Evolutionary conservation across 2,888 invertebrate species (phyloP).

Genomic region (Andrena minutula): DNA sequence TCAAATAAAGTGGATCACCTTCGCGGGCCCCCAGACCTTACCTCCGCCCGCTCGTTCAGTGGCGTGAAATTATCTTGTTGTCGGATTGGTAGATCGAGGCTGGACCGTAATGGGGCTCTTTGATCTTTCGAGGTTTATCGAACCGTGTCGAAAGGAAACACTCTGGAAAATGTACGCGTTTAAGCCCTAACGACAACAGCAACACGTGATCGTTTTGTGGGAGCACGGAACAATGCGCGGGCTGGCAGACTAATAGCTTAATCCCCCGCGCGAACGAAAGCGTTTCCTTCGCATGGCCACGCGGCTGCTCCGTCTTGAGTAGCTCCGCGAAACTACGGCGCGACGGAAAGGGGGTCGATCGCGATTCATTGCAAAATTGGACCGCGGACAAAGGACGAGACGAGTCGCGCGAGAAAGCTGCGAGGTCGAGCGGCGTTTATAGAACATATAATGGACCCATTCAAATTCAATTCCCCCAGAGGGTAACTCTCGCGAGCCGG

Average conservation of each 20-base stretch:
- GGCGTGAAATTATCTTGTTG: conserved; percentile 52
- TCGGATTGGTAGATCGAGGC: conserved; percentile 37
- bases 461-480: conserved; percentile 65
- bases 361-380: conserved; percentile 66
- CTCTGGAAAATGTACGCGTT: conserved; percentile 26
- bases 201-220: conserved; percentile 16
- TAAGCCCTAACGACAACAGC: conserved; percentile 16
- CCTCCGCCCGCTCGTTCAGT: not conserved
- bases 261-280: conserved; percentile 14
- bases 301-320: not conserved
- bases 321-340: conserved; percentile 38
- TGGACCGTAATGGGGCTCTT: conserved; percentile 14
- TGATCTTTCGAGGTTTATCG: conserved; percentile 33
- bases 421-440: conserved; percentile 48
- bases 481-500: conserved; percentile 36
- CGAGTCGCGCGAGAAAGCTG: conserved; percentile 37
- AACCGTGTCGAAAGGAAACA: conserved; percentile 33
- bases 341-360: conserved; percentile 46
- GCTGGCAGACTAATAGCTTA: conserved; percentile 15
- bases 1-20: conserved; percentile 65
- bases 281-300: not conserved
- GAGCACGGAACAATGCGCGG: conserved; percentile 18
- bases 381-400: conserved; percentile 51
- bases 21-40: conserved; percentile 27
- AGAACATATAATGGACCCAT: conserved; percentile 67